Percentiles rank a stretch among this genome's conserved stretches.
These are phyloP conservation scores for Sitophilus oryzae DNA, from an alignment of 1,140 invertebrate genomes.

Conservation along the genomic window DNA sequence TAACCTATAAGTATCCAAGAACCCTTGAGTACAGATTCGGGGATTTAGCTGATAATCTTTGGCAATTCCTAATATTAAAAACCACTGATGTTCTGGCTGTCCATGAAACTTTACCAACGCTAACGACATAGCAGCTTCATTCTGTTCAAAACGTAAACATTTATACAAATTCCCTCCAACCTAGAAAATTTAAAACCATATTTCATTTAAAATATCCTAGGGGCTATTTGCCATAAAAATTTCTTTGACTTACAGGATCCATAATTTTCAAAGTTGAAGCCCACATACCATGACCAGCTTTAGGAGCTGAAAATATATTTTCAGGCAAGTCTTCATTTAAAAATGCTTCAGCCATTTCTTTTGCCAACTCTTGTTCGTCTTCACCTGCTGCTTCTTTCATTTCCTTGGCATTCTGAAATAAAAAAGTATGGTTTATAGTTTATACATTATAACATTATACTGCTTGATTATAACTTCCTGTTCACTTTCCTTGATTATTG, in stretches of 20 bases:
- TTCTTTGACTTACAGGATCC: constrained; percentile 60
- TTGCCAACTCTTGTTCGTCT: constrained; percentile 89
- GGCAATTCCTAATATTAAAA: constrained; percentile 81
- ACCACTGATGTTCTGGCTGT: constrained; percentile 63
- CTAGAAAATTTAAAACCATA: too few relatives aligned
- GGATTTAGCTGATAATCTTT: constrained; percentile 89
- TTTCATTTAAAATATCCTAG: too few relatives aligned
- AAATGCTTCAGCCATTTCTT: constrained; percentile 95
- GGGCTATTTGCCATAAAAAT: too few relatives aligned
- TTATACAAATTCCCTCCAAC: constrained; percentile 67
- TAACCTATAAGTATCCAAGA: constrained; percentile 76
- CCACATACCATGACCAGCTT: constrained; percentile 95
- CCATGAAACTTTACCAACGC: constrained; percentile 57
- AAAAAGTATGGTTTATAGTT: too few relatives aligned
- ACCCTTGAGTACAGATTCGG: constrained; percentile 69
- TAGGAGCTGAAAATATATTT: constrained; percentile 88
- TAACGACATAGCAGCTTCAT: constrained; percentile 85
- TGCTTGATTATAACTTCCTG: too few relatives aligned
- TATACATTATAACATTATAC: too few relatives aligned
- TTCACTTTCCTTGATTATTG: too few relatives aligned
- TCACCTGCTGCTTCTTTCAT: constrained; percentile 95
- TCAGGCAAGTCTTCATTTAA: constrained; percentile 92
- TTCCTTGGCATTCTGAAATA: constrained; percentile 69
- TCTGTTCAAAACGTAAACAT: constrained; percentile 83
- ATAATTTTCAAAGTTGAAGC: constrained; percentile 90